Conservation (phyloP, 2,113 vertebrate species). For the Megaleporinus macrocephalus region DNA sequence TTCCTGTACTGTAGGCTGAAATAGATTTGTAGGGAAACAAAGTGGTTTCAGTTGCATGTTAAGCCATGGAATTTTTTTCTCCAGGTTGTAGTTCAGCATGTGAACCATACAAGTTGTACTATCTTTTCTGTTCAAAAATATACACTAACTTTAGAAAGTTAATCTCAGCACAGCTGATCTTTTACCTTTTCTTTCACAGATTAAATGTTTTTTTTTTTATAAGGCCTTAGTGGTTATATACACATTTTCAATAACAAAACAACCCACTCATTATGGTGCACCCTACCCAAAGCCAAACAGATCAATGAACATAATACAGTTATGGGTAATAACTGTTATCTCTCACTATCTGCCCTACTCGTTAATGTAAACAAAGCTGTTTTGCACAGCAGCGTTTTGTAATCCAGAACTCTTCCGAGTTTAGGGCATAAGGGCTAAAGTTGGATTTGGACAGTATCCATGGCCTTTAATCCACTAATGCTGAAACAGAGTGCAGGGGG, state of each 20-base stretch:
- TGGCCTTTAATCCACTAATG: conserved; percentile 19
- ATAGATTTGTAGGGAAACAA: not conserved
- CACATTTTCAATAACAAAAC: not conserved
- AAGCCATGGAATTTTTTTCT: not conserved
- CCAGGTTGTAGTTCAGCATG: not conserved
- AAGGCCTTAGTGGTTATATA: not conserved
- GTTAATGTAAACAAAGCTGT: not conserved
- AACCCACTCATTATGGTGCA: not conserved
- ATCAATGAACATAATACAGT: not conserved
- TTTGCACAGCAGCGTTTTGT: not conserved
- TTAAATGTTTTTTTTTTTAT: not conserved
- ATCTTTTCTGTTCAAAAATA: not conserved
- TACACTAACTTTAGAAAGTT: not conserved
- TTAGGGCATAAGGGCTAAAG: not conserved
- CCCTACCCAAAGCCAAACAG: not conserved
- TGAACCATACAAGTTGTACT: not conserved
- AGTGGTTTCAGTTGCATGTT: not conserved
- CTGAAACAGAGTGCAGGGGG: not conserved
- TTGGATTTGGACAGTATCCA: not conserved
- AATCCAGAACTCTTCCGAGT: not conserved
- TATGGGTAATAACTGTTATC: not conserved
- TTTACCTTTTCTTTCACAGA: not conserved
- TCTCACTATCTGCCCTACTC: not conserved
- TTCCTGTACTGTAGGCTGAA: not conserved
- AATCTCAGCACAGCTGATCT: conserved; percentile 11